These are phyloP conservation scores for Climacteris rufus DNA, from an alignment of 2,113 vertebrate genomes.

Conservation along the genomic window DNA sequence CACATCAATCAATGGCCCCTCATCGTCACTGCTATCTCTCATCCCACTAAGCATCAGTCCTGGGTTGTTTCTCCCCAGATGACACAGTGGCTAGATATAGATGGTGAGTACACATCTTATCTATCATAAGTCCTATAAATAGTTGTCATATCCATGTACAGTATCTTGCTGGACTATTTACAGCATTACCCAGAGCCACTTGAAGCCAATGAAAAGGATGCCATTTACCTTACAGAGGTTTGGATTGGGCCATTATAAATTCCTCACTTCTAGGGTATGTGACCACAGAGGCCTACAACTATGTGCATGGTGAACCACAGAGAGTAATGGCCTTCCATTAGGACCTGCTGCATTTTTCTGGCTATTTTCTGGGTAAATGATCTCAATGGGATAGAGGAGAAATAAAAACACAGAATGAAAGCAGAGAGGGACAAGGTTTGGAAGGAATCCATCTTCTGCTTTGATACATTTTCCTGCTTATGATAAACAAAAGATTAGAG, in stretches of 20 bases:
- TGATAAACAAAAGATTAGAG: not conserved
- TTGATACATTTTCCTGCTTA: not conserved
- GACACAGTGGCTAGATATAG: conserved; percentile 42
- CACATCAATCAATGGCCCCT: not conserved
- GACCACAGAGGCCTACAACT: not conserved
- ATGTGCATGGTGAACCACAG: accelerated
- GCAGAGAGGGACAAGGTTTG: not conserved
- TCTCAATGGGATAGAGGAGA: not conserved
- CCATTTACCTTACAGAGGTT: conserved; percentile 11
- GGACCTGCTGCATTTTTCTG: not conserved
- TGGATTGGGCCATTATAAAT: not conserved
- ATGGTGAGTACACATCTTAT: conserved; percentile 33
- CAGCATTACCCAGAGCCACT: not conserved
- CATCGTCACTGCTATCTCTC: not conserved
- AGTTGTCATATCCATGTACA: conserved; percentile 34
- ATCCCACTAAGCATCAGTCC: not conserved
- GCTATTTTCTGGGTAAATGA: not conserved
- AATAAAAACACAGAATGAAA: not conserved
- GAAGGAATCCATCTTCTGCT: not conserved
- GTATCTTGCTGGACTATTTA: conserved; percentile 24
- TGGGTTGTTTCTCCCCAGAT: conserved; percentile 22
- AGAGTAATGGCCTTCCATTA: not conserved
- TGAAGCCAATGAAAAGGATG: conserved; percentile 26
- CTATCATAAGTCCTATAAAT: conserved; percentile 34
- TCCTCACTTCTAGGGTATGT: not conserved